Conservation (phyloP, 2,888 invertebrate genomes). For the Syrista parreyssii region DNA sequence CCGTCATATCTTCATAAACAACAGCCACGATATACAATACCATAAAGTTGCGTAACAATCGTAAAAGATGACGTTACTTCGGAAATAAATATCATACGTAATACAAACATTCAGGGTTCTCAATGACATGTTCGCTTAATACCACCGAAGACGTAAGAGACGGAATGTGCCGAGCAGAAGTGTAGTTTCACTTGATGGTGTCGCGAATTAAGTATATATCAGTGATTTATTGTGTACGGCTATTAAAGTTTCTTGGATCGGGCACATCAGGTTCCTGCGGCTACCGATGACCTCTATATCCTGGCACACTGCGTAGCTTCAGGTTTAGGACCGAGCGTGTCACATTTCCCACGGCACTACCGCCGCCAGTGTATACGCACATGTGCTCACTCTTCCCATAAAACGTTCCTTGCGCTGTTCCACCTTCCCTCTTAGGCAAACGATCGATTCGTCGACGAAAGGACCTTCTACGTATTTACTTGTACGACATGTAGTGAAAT, state of each 20-base stretch:
- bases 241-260: conserved; percentile 16
- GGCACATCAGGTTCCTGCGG: conserved; percentile 11
- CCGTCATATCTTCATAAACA: not conserved
- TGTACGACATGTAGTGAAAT: not conserved
- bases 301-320: not conserved
- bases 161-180: not conserved
- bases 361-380: conserved; percentile 29
- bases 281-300: conserved; percentile 13
- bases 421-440: conserved; percentile 27
- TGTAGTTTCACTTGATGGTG: not conserved
- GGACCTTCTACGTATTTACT: not conserved
- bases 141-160: not conserved
- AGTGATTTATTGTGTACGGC: conserved; percentile 5
- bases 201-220: not conserved
- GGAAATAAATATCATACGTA: too few species aligned
- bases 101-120: not conserved
- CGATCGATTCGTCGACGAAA: not conserved
- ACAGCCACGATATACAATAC: too few species aligned
- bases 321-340: conserved; percentile 48
- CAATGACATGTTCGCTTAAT: not conserved
- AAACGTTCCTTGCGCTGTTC: conserved; percentile 37
- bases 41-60: too few species aligned
- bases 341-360: conserved; percentile 53
- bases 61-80: too few species aligned
- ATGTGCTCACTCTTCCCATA: conserved; percentile 31